phyloP scores from a whole-genome alignment of 1,140 invertebrate genomes.

The Bombus affinis region DNA sequence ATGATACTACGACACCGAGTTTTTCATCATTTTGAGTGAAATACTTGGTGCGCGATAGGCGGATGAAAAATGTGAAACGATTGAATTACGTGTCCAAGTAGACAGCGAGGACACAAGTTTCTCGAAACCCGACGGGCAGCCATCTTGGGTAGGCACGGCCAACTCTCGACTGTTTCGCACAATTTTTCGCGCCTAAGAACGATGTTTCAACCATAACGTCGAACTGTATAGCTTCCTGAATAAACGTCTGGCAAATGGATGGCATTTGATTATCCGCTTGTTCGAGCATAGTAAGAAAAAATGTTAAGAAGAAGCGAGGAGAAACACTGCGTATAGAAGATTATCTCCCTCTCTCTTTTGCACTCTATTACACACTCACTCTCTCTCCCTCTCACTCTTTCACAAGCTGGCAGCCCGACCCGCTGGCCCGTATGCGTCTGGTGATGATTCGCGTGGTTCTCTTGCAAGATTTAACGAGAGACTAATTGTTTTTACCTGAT shows the following conservation, averaged over 20 bases:
- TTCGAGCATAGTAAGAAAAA: background rate
- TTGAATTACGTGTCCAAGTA: conserved; percentile 41
- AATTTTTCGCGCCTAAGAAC: conserved; percentile 45
- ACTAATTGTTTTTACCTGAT: conserved; percentile 62
- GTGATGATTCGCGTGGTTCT: conserved; percentile 56
- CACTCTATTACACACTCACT: conserved; percentile 3
- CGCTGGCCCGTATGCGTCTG: conserved; percentile 68
- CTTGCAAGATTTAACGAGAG: conserved; percentile 36
- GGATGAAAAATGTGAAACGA: conserved; percentile 8
- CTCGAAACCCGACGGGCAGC: conserved; percentile 77
- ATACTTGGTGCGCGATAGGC: background rate
- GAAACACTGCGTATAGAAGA: conserved; percentile 33
- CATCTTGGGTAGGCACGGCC: conserved; percentile 73
- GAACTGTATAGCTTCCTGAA: background rate
- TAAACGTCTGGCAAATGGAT: background rate
- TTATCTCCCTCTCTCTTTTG: conserved; percentile 30
- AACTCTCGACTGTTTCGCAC: conserved; percentile 49
- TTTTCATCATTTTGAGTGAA: background rate
- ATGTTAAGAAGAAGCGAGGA: background rate
- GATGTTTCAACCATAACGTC: conserved; percentile 3
- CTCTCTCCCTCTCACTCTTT: conserved; percentile 22
- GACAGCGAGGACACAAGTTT: conserved; percentile 50
- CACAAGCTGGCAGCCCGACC: conserved; percentile 21
- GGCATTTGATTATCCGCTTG: background rate
- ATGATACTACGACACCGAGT: background rate